Evolutionary conservation across 2,888 invertebrate species (phyloP).

Genomic region (Tipula confusa): DNA sequence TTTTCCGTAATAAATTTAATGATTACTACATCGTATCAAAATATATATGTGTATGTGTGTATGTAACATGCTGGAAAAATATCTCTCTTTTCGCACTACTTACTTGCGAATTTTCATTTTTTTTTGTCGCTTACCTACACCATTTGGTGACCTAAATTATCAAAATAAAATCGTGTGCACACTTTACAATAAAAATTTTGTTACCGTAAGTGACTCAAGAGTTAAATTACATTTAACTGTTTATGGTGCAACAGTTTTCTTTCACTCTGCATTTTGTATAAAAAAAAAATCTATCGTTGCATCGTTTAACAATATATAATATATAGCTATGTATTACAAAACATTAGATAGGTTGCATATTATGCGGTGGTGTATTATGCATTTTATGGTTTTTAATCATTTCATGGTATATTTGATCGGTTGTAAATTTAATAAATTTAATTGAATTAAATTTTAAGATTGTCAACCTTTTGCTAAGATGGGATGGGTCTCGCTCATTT

Average conservation of each 20-base stretch:
- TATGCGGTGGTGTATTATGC: background rate
- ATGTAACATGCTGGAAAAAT: background rate
- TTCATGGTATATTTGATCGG: no score
- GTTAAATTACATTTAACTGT: background rate
- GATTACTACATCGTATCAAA: background rate
- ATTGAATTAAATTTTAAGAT: no score
- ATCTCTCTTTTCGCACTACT: background rate
- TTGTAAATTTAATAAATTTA: no score
- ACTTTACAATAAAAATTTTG: background rate
- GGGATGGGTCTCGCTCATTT: no score
- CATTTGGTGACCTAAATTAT: background rate
- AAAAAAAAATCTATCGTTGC: background rate
- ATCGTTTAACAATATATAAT: background rate
- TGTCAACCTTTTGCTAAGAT: no score
- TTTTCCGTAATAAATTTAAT: background rate
- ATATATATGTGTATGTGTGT: background rate
- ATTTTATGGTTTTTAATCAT: no score
- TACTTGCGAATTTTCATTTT: background rate
- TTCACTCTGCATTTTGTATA: background rate
- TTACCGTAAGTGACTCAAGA: background rate
- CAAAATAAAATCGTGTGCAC: background rate
- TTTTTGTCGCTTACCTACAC: background rate
- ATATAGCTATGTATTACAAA: background rate
- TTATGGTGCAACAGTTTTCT: background rate
- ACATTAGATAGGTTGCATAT: no score